phyloP scores from a whole-genome alignment of 2,888 invertebrate species.

The Caenorhabditis uteleia region DNA sequence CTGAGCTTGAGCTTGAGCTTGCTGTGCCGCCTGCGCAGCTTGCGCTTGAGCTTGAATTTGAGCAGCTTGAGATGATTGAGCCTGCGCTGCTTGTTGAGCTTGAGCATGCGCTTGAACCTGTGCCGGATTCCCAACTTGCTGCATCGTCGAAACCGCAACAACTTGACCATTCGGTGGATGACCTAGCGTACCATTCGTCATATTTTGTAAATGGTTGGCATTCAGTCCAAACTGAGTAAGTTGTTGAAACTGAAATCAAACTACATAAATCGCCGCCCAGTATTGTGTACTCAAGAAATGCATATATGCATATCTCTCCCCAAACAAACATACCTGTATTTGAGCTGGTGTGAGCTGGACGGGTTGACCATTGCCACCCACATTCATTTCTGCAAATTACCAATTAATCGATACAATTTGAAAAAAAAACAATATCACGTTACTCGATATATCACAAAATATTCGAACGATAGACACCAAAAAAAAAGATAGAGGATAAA shows the following conservation, averaged over 20 bases:
- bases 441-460: too few relatives aligned
- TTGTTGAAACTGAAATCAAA: conserved; percentile 5
- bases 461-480: background rate
- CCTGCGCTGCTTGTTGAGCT: too few relatives aligned
- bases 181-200: too few relatives aligned
- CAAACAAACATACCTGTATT: conserved; percentile 16
- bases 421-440: too few relatives aligned
- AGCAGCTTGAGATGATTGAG: background rate
- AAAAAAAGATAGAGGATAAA: too few relatives aligned
- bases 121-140: background rate
- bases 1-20: too few relatives aligned
- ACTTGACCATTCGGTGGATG: conserved; percentile 9
- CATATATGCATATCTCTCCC: background rate
- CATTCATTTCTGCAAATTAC: conserved; percentile 37
- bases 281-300: too few relatives aligned
- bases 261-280: too few relatives aligned
- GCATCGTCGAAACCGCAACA: background rate
- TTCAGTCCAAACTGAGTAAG: conserved; percentile 5
- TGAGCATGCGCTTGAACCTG: conserved; percentile 5
- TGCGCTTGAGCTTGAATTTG: conserved; percentile 14
- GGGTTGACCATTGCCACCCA: conserved; percentile 21
- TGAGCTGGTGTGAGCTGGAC: conserved; percentile 14
- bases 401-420: background rate
- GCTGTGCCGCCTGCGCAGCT: conserved; percentile 5
- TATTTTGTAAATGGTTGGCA: conserved; percentile 4